Evolutionary conservation across 2,888 invertebrate genomes (phyloP).

Genomic region (Scaptomyza reducta): DNA sequence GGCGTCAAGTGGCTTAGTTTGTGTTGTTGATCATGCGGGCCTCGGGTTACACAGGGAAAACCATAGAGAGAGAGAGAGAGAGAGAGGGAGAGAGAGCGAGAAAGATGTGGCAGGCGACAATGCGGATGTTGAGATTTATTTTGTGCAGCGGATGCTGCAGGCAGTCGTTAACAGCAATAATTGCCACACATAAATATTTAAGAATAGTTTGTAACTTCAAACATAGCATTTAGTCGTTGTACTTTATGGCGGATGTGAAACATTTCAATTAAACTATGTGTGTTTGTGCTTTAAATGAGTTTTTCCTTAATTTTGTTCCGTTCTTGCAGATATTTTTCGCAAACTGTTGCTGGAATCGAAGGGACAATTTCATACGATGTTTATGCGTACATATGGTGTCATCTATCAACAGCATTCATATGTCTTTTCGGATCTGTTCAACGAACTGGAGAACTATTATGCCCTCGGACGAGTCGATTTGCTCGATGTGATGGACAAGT

Average conservation of each 20-base stretch:
- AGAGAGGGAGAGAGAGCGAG: neutral
- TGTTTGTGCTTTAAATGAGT: slow-evolving; percentile 10
- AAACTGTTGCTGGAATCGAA: slow-evolving; percentile 92
- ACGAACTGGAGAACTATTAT: slow-evolving; percentile 95
- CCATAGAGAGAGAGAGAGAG: neutral
- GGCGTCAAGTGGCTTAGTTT: slow-evolving; percentile 63
- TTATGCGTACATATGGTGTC: slow-evolving; percentile 96
- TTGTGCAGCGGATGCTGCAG: slow-evolving; percentile 58
- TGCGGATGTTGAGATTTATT: slow-evolving; percentile 71
- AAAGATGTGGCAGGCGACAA: slow-evolving; percentile 56
- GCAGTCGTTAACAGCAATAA: slow-evolving; percentile 17
- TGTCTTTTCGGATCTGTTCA: slow-evolving; percentile 96
- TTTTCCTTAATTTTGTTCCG: slow-evolving; percentile 37
- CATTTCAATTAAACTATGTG: slow-evolving; percentile 26
- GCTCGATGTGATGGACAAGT: slow-evolving; percentile 94
- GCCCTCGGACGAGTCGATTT: slow-evolving; percentile 92
- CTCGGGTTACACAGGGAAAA: slow-evolving; percentile 53
- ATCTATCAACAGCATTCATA: slow-evolving; percentile 97
- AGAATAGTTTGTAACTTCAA: slow-evolving; percentile 40
- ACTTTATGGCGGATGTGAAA: slow-evolving; percentile 53
- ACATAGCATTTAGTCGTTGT: slow-evolving; percentile 39
- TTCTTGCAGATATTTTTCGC: slow-evolving; percentile 93
- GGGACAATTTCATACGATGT: slow-evolving; percentile 96
- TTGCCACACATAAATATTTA: slow-evolving; percentile 52
- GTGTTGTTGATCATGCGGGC: slow-evolving; percentile 52